phyloP scores from a whole-genome alignment of 2,888 invertebrate species.

The Epiblema foenella region DNA sequence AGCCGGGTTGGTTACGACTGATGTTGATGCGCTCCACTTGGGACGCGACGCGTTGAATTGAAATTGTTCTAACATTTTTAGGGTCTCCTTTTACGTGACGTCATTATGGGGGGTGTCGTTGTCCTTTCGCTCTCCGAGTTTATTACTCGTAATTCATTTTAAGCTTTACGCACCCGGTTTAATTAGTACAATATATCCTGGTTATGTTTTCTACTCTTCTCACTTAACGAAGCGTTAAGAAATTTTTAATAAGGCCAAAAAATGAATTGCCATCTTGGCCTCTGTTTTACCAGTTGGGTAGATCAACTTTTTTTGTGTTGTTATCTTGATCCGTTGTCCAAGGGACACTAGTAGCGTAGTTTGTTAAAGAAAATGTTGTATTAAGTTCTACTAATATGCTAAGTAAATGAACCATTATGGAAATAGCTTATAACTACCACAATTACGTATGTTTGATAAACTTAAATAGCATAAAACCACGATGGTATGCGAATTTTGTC shows the following conservation, averaged over 20 bases:
- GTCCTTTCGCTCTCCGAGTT: constrained; percentile 24
- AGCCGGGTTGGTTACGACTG: constrained; percentile 11
- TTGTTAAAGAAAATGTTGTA: too few species aligned
- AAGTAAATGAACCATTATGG: too few species aligned
- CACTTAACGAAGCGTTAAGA: background rate
- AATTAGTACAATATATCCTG: constrained; percentile 19
- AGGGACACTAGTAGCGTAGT: too few species aligned
- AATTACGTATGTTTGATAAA: too few species aligned
- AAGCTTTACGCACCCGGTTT: constrained; percentile 31
- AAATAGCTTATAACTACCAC: too few species aligned
- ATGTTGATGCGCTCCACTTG: constrained; percentile 28
- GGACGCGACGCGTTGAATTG: constrained; percentile 24
- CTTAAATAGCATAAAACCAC: too few species aligned
- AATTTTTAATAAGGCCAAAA: background rate
- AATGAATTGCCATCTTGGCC: too few species aligned
- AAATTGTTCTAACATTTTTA: constrained; percentile 40
- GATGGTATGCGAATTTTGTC: too few species aligned
- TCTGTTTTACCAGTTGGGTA: too few species aligned
- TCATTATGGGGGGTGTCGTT: constrained; percentile 29
- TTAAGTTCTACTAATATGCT: too few species aligned
- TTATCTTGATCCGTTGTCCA: too few species aligned
- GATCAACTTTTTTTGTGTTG: too few species aligned
- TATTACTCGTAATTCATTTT: constrained; percentile 35
- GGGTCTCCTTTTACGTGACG: constrained; percentile 36
- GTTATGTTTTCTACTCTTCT: background rate